These are phyloP conservation scores for Sitobion miscanthi DNA, from an alignment of 1,140 invertebrate genomes.

Conservation along the genomic window DNA sequence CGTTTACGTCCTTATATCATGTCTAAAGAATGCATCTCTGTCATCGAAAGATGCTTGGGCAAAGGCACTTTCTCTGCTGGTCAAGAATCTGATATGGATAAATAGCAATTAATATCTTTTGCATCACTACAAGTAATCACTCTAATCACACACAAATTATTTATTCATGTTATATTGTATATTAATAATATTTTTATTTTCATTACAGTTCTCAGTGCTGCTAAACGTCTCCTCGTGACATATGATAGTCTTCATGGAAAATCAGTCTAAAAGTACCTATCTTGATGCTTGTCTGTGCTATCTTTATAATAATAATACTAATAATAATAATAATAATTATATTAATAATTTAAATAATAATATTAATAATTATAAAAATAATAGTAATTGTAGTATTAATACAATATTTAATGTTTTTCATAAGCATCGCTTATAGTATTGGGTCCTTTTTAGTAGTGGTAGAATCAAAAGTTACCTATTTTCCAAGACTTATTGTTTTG, in stretches of 20 bases:
- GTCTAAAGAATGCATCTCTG: conserved; percentile 41
- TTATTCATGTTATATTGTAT: not conserved
- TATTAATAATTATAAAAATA: conserved; percentile 45
- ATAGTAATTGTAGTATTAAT: conserved; percentile 41
- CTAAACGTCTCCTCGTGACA: conserved; percentile 56
- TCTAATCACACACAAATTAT: not conserved
- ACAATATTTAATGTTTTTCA: conserved; percentile 48
- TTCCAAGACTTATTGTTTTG: conserved; percentile 49
- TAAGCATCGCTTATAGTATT: conserved; percentile 54
- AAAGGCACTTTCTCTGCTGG: conserved; percentile 46
- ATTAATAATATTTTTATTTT: conserved; percentile 24
- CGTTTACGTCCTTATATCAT: conserved; percentile 46
- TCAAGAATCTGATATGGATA: conserved; percentile 48
- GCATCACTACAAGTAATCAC: conserved; percentile 48
- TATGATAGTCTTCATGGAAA: conserved; percentile 54
- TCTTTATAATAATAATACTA: conserved; percentile 48
- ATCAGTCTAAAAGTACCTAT: conserved; percentile 51
- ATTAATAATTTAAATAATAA: conserved; percentile 35
- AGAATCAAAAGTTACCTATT: conserved; percentile 52
- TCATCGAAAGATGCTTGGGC: conserved; percentile 44
- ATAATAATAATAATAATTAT: conserved; percentile 41
- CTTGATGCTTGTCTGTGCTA: conserved; percentile 52
- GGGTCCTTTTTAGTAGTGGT: conserved; percentile 11
- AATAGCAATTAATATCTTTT: conserved; percentile 56
- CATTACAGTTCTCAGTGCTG: conserved; percentile 49